Conservation (phyloP, 2,113 vertebrate genomes). For the Lagopus leucura region DNA sequence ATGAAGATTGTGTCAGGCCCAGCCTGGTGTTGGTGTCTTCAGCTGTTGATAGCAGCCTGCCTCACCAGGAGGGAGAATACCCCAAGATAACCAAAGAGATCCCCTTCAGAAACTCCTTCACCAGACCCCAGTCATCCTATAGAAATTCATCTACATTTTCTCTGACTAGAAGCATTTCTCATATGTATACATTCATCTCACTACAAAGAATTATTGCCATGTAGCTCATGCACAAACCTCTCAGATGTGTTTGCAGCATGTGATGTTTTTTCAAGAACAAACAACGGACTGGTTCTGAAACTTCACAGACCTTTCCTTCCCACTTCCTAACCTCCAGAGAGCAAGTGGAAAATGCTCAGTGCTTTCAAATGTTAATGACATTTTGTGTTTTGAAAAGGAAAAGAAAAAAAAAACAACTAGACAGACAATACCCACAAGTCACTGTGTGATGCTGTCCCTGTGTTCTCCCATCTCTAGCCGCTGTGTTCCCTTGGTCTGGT, state of each 20-base stretch:
- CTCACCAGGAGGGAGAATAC: not conserved
- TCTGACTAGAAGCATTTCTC: not conserved
- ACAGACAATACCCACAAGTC: not conserved
- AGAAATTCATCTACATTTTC: not conserved
- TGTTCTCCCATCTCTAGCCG: fast-evolving
- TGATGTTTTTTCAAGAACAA: not conserved
- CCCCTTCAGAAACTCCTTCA: not conserved
- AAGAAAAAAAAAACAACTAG: not conserved
- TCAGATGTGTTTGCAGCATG: not conserved
- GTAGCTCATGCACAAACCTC: not conserved
- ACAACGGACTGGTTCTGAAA: not conserved
- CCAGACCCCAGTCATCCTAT: not conserved
- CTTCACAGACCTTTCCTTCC: not conserved
- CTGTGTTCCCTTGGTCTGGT: not conserved
- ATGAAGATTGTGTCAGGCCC: not conserved
- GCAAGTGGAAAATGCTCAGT: not conserved
- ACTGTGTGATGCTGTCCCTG: not conserved
- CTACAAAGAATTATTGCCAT: not conserved
- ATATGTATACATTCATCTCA: not conserved
- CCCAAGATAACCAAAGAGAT: not conserved
- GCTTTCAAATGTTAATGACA: not conserved
- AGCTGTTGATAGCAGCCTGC: not conserved
- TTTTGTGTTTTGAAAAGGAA: not conserved
- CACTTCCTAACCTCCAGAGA: not conserved
- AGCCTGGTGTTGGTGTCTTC: not conserved